These are phyloP conservation scores for Conomelus anceps DNA, from an alignment of 2,888 invertebrate species.

Conservation along the genomic window DNA sequence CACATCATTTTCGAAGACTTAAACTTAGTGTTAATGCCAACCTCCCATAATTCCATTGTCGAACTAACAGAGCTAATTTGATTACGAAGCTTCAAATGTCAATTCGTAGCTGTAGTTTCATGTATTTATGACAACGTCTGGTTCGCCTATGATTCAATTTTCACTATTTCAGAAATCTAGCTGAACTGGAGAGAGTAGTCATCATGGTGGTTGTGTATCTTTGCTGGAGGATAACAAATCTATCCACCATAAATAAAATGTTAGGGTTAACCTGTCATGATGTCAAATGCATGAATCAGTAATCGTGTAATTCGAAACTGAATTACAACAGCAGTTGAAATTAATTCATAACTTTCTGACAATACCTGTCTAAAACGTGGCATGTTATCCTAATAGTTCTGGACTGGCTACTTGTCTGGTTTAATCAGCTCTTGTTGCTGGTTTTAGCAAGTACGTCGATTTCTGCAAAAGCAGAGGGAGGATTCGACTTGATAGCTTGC, in stretches of 20 bases:
- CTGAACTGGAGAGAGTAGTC: too few relatives aligned
- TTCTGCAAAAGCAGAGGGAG: too few relatives aligned
- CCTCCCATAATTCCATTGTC: background rate
- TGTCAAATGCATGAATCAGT: background rate
- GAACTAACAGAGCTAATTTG: too few relatives aligned
- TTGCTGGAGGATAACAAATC: background rate
- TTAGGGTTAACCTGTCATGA: background rate
- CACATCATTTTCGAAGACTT: background rate
- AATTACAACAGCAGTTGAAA: background rate
- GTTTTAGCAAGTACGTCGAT: background rate
- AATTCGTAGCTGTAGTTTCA: too few relatives aligned
- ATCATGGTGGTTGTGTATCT: too few relatives aligned
- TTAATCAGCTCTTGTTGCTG: background rate
- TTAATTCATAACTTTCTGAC: background rate
- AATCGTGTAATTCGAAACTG: too few relatives aligned
- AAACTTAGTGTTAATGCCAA: background rate
- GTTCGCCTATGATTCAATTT: too few relatives aligned
- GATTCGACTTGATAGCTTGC: too few relatives aligned
- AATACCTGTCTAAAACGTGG: background rate
- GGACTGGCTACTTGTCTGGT: background rate
- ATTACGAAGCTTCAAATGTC: too few relatives aligned
- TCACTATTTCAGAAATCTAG: too few relatives aligned
- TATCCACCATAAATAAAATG: background rate
- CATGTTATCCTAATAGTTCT: background rate
- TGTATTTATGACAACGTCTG: too few relatives aligned